Conservation (phyloP, 2,113 vertebrate species). For the Cinclus cinclus region DNA sequence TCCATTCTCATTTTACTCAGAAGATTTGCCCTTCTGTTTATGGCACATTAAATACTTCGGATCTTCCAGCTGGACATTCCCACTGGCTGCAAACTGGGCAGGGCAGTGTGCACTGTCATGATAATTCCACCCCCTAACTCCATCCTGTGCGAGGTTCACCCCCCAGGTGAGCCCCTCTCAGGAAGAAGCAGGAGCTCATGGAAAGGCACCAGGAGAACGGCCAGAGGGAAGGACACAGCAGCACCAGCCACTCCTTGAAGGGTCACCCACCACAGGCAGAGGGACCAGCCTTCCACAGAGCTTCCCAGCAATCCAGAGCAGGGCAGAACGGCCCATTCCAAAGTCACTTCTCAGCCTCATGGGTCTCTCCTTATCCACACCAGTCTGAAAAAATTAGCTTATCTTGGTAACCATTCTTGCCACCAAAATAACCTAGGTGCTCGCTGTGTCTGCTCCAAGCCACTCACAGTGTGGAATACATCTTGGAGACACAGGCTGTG, state of each 20-base stretch:
- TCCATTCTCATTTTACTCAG: neutral
- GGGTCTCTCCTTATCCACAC: neutral
- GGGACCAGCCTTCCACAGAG: neutral
- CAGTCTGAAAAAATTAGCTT: neutral
- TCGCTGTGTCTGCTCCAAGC: accelerated
- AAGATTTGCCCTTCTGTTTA: neutral
- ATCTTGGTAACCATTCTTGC: neutral
- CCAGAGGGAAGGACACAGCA: neutral
- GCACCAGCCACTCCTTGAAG: neutral
- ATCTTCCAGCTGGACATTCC: neutral
- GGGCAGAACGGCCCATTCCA: neutral
- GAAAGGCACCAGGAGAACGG: neutral
- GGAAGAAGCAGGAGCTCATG: neutral
- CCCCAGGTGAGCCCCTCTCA: neutral
- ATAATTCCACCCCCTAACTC: neutral
- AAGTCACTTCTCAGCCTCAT: neutral
- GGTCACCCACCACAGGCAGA: accelerated
- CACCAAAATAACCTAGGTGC: neutral
- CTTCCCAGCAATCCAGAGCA: neutral
- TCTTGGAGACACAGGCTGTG: neutral
- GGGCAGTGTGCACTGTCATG: neutral
- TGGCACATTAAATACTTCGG: neutral
- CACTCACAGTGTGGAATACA: neutral
- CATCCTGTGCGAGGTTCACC: neutral
- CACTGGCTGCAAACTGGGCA: neutral